Conservation (phyloP, 1,140 invertebrate genomes). For the Ceratosolen fusciceps region DNA sequence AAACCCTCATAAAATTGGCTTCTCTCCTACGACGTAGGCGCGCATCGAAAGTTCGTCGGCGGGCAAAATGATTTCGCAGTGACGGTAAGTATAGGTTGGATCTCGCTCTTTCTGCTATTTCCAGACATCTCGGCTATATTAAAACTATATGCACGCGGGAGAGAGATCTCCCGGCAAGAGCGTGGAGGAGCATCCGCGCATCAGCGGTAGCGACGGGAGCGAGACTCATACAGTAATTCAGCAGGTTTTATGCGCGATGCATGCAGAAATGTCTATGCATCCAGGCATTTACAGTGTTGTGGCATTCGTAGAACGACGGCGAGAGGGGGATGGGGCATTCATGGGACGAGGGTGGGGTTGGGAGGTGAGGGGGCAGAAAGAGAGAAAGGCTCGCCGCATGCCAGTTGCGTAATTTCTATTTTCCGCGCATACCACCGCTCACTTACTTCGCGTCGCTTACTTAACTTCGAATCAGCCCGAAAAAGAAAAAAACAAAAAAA, state of each 20-base stretch:
- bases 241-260: constrained; percentile 56
- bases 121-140: constrained; percentile 54
- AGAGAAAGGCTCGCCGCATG: background rate
- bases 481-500: too few relatives aligned
- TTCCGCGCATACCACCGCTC: background rate
- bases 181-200: background rate
- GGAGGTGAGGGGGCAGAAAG: background rate
- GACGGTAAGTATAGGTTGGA: constrained; percentile 64
- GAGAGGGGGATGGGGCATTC: background rate
- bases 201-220: background rate
- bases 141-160: constrained; percentile 46
- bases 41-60: constrained; percentile 10
- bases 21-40: background rate
- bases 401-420: constrained; percentile 34
- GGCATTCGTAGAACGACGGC: background rate
- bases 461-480: constrained; percentile 35
- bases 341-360: background rate
- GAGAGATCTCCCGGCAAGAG: too few relatives aligned
- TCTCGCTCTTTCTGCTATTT: constrained; percentile 43
- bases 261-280: background rate
- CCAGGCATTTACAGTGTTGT: background rate
- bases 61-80: constrained; percentile 59
- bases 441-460: background rate
- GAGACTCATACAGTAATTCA: constrained; percentile 61
- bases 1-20: background rate